phyloP scores from a whole-genome alignment of 2,888 invertebrate species.

The Mystacides longicornis region DNA sequence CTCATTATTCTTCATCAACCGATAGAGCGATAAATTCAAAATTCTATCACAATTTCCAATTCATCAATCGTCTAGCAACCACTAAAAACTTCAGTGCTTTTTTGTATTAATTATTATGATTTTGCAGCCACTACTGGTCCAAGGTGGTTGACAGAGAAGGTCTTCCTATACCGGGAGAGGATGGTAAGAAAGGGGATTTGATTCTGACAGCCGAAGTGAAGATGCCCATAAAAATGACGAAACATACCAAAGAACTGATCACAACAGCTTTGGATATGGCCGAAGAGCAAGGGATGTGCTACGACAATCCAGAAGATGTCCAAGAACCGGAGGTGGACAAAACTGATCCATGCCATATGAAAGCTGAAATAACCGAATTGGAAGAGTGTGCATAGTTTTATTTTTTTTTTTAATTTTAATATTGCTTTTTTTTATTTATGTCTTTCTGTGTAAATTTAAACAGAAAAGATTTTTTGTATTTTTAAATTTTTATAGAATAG shows the following conservation, averaged over 20 bases:
- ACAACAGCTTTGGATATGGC: neutral
- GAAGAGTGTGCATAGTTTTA: neutral
- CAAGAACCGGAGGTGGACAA: neutral
- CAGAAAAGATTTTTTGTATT: too few relatives aligned
- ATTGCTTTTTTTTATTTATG: too few relatives aligned
- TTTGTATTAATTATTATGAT: neutral
- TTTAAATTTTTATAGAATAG: too few relatives aligned
- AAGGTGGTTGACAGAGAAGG: conserved; percentile 68
- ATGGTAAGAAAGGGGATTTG: conserved; percentile 59
- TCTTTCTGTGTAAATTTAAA: too few relatives aligned
- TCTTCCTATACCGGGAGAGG: conserved; percentile 57
- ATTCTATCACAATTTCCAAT: too few relatives aligned
- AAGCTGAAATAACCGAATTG: neutral
- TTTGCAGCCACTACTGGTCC: conserved; percentile 53
- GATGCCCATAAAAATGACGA: conserved; percentile 31
- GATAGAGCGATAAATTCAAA: too few relatives aligned
- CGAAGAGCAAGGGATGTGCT: neutral
- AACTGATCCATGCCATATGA: neutral
- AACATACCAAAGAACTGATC: neutral
- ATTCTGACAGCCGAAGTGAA: conserved; percentile 56
- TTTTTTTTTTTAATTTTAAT: too few relatives aligned
- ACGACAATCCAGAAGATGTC: neutral
- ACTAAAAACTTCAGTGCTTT: too few relatives aligned
- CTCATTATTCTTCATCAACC: too few relatives aligned
- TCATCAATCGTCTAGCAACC: too few relatives aligned